Evolutionary conservation across 2,888 invertebrate species (phyloP), one percentile per base, ranked within the genome.

Genomic region (Leucophora obtusa): DNA sequence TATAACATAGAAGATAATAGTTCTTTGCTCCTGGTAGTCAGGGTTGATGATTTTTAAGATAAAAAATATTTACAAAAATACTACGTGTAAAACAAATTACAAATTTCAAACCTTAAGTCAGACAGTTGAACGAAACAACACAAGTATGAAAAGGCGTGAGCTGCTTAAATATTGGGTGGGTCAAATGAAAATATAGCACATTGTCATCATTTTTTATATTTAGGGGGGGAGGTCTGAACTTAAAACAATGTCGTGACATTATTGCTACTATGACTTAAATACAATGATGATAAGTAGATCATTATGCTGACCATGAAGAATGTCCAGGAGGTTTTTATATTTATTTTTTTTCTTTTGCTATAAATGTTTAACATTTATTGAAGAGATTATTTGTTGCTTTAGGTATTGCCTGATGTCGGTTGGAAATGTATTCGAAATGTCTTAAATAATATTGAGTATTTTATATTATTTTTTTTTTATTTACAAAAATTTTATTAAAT

Each of bases 141-240:
- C 10, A 10, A 56, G 35, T 68, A 56, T 28, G 53, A 28, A 35
- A 68, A 56, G 75, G 79, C 75, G 80, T 75, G 72, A 68, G 63
- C 58, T 74, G 62, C 63, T 68, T 68, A 80, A 76, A 66, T 72
- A 62, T 63, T 80, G 75, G 80, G 75, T 47, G 75, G 51, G 66
- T 63, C 68, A 24, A 54, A 17, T 17, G 24, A 54, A 54, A 60
- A 54, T 28, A 56, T 38, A 51, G 1, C 21, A 68, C 62, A 66
- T 56, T 71, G 77, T 74, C 70, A 79, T 73, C 59, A 68, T 17
- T 15, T 60, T 74, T 59, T 73, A 7, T 56, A 24, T 18, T 73
- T 58, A 15, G 24, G 15, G 38, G 14, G 38, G 18, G 4, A 11
- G 38, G 38, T 47, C 2, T 47, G n/a, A 14, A 6, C n/a, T 47